phyloP scores from a whole-genome alignment of 2,797 vertebrate species.

The Notoglanidium macrostoma region DNA sequence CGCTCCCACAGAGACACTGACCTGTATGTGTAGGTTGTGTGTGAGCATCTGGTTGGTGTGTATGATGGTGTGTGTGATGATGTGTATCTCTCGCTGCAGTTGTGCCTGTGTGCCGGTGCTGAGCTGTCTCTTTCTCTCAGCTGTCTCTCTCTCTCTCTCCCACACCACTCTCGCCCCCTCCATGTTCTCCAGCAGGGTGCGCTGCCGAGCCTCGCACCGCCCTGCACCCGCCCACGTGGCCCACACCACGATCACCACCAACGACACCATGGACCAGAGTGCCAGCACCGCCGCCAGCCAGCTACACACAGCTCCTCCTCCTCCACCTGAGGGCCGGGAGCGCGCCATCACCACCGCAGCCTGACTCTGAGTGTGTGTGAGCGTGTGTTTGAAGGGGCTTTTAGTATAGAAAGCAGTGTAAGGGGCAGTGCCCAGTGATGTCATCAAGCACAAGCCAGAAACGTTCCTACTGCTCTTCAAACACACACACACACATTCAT shows the following conservation, averaged over 20 bases:
- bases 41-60: constrained; percentile 34
- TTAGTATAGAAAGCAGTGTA: not conserved
- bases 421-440: constrained; percentile 2
- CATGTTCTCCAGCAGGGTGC: constrained; percentile 44
- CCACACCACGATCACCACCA: constrained; percentile 61
- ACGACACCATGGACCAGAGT: constrained; percentile 59
- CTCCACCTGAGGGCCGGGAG: constrained; percentile 23
- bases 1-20: constrained; percentile 34
- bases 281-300: constrained; percentile 48
- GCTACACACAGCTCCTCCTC: constrained; percentile 45
- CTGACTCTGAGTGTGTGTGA: too few relatives aligned
- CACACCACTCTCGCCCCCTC: constrained; percentile 37
- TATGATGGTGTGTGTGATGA: constrained; percentile 18
- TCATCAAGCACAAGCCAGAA: not conserved
- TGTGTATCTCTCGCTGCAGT: constrained; percentile 37
- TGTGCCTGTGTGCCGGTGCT: constrained; percentile 38
- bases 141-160: constrained; percentile 36
- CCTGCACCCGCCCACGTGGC: constrained; percentile 45
- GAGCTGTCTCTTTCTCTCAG: constrained; percentile 29
- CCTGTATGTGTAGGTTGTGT: constrained; percentile 43
- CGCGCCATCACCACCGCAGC: constrained; percentile 37
- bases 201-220: constrained; percentile 41
- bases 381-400: not conserved
- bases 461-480: not conserved
- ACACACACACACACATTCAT: not conserved